phyloP scores from a whole-genome alignment of 1,140 invertebrate species.

The Drosophila pallidifrons region DNA sequence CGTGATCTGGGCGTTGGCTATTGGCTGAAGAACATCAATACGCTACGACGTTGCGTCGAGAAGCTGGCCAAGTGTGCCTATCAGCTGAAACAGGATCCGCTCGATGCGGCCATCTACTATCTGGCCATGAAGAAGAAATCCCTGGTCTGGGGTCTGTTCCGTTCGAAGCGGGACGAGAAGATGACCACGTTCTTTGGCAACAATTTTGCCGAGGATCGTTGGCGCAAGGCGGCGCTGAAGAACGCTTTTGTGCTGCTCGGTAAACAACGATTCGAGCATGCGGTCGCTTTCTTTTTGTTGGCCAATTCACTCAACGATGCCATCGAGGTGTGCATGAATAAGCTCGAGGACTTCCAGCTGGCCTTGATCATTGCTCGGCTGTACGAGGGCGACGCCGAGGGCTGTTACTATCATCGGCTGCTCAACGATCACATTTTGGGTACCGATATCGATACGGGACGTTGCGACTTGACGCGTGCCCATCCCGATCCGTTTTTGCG shows the following conservation, averaged over 20 bases:
- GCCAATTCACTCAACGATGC: conserved; percentile 97
- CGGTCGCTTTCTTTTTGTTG: conserved; percentile 97
- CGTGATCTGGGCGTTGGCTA: conserved; percentile 97
- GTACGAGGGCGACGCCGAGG: conserved; percentile 93
- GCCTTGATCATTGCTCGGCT: conserved; percentile 97
- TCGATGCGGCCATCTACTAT: conserved; percentile 99
- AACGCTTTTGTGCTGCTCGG: conserved; percentile 98
- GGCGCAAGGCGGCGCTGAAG: conserved; percentile 98
- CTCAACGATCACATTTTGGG: conserved; percentile 92
- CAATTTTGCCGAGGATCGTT: conserved; percentile 96
- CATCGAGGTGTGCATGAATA: conserved; percentile 94
- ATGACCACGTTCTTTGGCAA: conserved; percentile 98
- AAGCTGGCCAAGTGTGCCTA: conserved; percentile 97
- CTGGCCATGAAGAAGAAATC: conserved; percentile 99
- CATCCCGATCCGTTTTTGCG: conserved; percentile 98
- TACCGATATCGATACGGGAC: conserved; percentile 89
- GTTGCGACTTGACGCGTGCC: conserved; percentile 89
- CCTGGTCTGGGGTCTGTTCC: conserved; percentile 97
- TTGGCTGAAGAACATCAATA: conserved; percentile 96
- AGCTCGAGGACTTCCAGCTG: conserved; percentile 97
- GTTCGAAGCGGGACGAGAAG: conserved; percentile 94
- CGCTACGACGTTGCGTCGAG: conserved; percentile 95
- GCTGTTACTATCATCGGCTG: conserved; percentile 90
- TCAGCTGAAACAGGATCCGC: conserved; percentile 95
- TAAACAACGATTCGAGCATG: conserved; percentile 97